Base-by-base conservation (phyloP, 2,113 vertebrate genomes). In the Ariopsis seemanni region DNA sequence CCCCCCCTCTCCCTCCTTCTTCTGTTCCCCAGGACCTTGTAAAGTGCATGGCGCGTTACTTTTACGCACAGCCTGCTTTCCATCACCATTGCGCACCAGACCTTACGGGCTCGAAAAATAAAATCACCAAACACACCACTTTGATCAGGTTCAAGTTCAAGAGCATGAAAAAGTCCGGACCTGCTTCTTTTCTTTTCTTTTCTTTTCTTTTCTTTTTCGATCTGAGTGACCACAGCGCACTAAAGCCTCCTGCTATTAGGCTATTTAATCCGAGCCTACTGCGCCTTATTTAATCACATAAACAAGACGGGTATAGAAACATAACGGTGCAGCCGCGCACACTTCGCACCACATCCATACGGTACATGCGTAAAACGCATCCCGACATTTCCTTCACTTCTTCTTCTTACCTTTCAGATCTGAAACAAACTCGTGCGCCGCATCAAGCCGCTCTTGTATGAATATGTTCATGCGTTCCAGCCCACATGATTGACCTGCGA, bases 401-500 rank as follows among this genome's bases (percentile, higher is more conserved):
- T 30, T 94, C 30, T 30, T 30, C 96, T 97, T 97, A 97, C 98
- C 97, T 98, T 42, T 96, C 91, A 94, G 95, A 95, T 94, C 3
- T 86, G 90, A 94, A 94, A 94, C 94, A 93, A 93, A 95, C 9
- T 62, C 57, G 55, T 22, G 78, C 78, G 8, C 78, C 62, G 57
- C 95, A 95, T 95, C 96, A 94, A 95, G 95, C 91, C 95, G 96
- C 95, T 98, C 79, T 60, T 42, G 96, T 96, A 94, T 96, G 96
- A 97, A 98, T 42, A 42, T 97, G 97, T 97, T 95, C 96, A 98
- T 96, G 96, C 97, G 96, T 96, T 42, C 42, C 42, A 97, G 71
- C 97, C 97, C 97, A 96, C 95, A 96, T 96, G 97, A 97, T 96
- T 97, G 96, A 97, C 96, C 97, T 94, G 97, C 97, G 83, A 57